These are phyloP conservation scores for Siphamia tubifer DNA, from an alignment of 2,113 vertebrate species.

Conservation along the genomic window DNA sequence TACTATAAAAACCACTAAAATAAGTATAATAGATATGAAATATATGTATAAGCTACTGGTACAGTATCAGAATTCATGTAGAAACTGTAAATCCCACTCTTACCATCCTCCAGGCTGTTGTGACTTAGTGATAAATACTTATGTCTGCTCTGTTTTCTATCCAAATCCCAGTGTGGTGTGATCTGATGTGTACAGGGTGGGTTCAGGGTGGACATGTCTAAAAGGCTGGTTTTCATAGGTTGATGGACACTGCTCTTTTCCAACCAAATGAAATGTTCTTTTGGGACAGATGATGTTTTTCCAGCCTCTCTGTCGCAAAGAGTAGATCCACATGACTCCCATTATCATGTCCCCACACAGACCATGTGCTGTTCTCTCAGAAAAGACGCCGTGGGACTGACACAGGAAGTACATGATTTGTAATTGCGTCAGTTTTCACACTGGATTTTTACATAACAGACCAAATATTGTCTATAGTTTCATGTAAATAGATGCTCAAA, in stretches of 20 bases:
- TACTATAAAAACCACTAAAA: too few species aligned
- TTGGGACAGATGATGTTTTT: background rate
- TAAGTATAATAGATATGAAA: too few species aligned
- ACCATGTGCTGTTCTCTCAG: background rate
- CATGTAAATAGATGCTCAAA: too few species aligned
- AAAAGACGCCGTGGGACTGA: background rate
- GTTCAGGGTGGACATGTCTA: background rate
- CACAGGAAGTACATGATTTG: background rate
- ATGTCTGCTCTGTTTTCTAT: background rate
- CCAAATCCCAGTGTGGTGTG: background rate
- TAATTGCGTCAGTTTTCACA: background rate
- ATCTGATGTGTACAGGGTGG: background rate
- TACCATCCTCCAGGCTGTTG: background rate
- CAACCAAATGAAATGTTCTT: background rate
- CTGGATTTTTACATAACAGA: background rate
- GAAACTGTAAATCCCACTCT: background rate
- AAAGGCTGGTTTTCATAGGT: background rate
- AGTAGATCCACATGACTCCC: conserved; percentile 62
- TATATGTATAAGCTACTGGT: background rate
- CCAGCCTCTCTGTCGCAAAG: background rate
- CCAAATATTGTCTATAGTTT: background rate
- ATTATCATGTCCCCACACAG: conserved; percentile 40
- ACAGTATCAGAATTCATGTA: background rate
- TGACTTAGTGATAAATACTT: background rate
- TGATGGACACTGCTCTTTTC: background rate